A percentile compares a stretch with the other conserved stretches of the same genome.
These are phyloP conservation scores for Drosophila athabasca DNA, from an alignment of 1,140 invertebrate species.

Conservation along the genomic window DNA sequence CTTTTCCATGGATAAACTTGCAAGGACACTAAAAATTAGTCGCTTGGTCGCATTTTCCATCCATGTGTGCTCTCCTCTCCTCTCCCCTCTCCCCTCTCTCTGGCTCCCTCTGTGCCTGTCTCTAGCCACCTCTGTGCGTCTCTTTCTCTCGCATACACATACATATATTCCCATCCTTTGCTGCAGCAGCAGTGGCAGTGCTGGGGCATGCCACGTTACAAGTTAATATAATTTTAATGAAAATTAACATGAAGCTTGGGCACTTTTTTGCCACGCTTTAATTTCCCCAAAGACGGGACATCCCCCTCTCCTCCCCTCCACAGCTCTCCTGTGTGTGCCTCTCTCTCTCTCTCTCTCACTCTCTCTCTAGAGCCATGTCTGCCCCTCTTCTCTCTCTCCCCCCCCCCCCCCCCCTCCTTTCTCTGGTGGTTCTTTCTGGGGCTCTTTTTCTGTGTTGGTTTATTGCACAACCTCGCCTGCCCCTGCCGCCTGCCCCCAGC, in stretches of 20 bases:
- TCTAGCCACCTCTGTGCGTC: background rate
- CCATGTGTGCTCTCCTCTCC: constrained; percentile 12
- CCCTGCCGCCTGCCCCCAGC: too few species aligned
- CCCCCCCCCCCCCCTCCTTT: constrained; percentile 12
- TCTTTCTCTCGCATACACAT: too few species aligned
- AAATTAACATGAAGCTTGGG: constrained; percentile 79
- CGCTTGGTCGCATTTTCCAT: constrained; percentile 50
- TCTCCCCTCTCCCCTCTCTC: background rate
- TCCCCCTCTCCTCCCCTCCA: constrained; percentile 20
- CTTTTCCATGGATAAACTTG: constrained; percentile 62
- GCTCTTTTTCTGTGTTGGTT: constrained; percentile 50
- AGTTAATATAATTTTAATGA: constrained; percentile 82
- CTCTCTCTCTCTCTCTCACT: background rate
- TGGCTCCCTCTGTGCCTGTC: constrained; percentile 22
- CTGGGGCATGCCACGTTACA: constrained; percentile 63
- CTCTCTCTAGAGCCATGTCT: too few species aligned
- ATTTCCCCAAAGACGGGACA: constrained; percentile 72
- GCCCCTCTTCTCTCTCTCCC: constrained; percentile 1
- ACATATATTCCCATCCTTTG: background rate
- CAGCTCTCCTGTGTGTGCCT: background rate
- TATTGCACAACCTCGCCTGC: constrained; percentile 55
- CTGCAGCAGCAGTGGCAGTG: constrained; percentile 16
- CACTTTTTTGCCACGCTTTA: constrained; percentile 78
- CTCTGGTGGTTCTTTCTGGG: constrained; percentile 10
- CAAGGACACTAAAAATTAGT: constrained; percentile 81